Evolutionary conservation across 2,797 vertebrate genomes (phyloP).

Genomic region (Rhyacichthys aspro): DNA sequence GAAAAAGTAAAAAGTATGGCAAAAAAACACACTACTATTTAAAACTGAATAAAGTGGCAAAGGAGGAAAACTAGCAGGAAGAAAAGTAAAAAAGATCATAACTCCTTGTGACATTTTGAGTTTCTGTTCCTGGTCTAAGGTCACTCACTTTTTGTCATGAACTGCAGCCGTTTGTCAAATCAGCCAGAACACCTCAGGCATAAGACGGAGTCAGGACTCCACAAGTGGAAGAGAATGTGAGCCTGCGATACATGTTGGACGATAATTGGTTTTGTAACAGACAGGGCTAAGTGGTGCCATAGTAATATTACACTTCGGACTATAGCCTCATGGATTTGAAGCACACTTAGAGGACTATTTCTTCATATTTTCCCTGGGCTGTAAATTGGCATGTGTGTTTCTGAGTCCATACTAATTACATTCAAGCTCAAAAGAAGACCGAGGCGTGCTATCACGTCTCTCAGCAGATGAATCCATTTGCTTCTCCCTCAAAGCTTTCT

Average conservation of each 20-base stretch:
- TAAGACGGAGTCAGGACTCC: conserved; percentile 26
- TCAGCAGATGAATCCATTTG: conserved; percentile 30
- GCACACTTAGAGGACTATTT: conserved; percentile 2
- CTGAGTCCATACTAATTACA: conserved; percentile 31
- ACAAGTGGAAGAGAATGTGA: conserved; percentile 23
- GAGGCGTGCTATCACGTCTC: conserved; percentile 23
- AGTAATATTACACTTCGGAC: conserved; percentile 18
- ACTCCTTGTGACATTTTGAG: conserved; percentile 6
- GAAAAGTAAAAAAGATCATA: conserved; percentile 2
- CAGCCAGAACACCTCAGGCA: conserved; percentile 47
- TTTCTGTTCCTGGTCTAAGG: conserved; percentile 13
- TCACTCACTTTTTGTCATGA: conserved; percentile 24
- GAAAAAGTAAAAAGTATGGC: too few relatives aligned
- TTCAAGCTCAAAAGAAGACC: conserved; percentile 23
- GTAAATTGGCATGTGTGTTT: conserved; percentile 3
- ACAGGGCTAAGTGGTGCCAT: conserved; percentile 38
- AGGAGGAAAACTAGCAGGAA: not conserved
- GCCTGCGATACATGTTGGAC: conserved; percentile 43
- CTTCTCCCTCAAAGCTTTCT: conserved; percentile 26
- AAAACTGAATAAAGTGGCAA: too few relatives aligned
- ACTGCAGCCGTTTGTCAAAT: conserved; percentile 23
- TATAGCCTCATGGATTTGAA: conserved; percentile 7
- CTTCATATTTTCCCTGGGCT: not conserved
- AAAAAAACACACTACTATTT: too few relatives aligned
- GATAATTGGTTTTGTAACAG: conserved; percentile 58